Evolutionary conservation across 2,888 invertebrate species (phyloP).

Genomic region (Teleiodes luculella): DNA sequence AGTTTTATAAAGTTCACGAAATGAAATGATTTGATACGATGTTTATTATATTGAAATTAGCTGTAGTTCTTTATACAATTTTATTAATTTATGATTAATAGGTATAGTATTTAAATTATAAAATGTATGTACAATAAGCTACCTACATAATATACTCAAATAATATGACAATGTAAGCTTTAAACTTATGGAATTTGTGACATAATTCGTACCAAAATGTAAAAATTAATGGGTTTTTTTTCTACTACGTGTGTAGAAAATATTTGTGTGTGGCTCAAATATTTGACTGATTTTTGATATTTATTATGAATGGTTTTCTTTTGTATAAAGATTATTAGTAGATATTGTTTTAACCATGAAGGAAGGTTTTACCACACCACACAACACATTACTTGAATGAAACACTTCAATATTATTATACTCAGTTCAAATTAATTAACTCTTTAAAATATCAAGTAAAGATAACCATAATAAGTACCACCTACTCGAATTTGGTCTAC

Average conservation of each 20-base stretch:
- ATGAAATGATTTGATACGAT: slow-evolving; percentile 37
- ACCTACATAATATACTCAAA: slow-evolving; percentile 14
- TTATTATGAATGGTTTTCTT: not conserved
- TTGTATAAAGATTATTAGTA: too few species aligned
- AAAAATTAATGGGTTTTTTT: too few species aligned
- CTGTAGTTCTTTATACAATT: slow-evolving; percentile 29
- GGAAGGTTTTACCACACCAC: too few species aligned
- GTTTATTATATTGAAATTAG: slow-evolving; percentile 26
- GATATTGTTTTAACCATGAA: too few species aligned
- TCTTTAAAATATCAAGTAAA: too few species aligned
- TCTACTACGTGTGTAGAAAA: too few species aligned
- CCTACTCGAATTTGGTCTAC: too few species aligned
- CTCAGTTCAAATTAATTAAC: too few species aligned
- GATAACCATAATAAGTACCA: too few species aligned
- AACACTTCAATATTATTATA: too few species aligned
- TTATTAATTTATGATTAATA: slow-evolving; percentile 8
- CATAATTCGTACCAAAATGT: not conserved
- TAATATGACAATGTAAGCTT: slow-evolving; percentile 18
- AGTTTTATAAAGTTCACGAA: slow-evolving; percentile 31
- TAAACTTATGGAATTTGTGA: slow-evolving; percentile 11
- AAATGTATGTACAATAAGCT: slow-evolving; percentile 5
- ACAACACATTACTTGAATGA: too few species aligned
- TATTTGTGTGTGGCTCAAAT: slow-evolving; percentile 4
- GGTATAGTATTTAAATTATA: slow-evolving; percentile 4
- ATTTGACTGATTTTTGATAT: not conserved